Conservation (phyloP, 2,888 invertebrate species). For the Chrysolina oricalcia region DNA sequence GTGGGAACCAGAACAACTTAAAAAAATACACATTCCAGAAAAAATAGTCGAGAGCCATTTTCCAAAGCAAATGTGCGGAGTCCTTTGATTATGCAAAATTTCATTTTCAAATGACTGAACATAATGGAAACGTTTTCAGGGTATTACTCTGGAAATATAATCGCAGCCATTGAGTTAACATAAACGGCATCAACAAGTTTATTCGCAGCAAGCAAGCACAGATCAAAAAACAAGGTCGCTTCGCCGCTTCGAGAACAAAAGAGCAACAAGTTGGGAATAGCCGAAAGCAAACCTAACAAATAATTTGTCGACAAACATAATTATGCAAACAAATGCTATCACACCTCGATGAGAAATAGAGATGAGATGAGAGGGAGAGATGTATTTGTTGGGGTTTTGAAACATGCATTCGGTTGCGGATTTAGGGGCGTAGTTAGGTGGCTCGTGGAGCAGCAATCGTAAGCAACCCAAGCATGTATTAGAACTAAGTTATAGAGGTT, state of each 20-base stretch:
- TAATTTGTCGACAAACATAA: slow-evolving; percentile 27
- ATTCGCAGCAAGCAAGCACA: slow-evolving; percentile 17
- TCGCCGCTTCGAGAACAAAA: slow-evolving; percentile 32
- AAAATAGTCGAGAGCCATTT: too few species aligned
- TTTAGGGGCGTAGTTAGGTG: too few species aligned
- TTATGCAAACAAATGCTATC: slow-evolving; percentile 31
- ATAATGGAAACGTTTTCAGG: neutral
- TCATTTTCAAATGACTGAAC: neutral
- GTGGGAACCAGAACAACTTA: too few species aligned
- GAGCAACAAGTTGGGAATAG: slow-evolving; percentile 34
- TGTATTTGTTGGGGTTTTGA: neutral
- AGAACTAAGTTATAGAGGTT: too few species aligned
- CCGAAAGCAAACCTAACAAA: slow-evolving; percentile 18
- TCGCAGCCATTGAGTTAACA: slow-evolving; percentile 20
- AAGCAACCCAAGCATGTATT: too few species aligned
- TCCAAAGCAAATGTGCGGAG: too few species aligned
- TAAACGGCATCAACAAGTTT: slow-evolving; percentile 38
- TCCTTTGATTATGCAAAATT: neutral
- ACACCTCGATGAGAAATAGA: neutral
- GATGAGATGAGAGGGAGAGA: neutral
- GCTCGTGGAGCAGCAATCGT: too few species aligned
- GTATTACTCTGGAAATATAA: neutral
- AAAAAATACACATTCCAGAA: too few species aligned
- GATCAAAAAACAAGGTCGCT: slow-evolving; percentile 30
- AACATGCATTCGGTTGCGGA: neutral